These are phyloP conservation scores for Pseudopodoces humilis DNA, from an alignment of 2,113 vertebrate species.

Conservation along the genomic window DNA sequence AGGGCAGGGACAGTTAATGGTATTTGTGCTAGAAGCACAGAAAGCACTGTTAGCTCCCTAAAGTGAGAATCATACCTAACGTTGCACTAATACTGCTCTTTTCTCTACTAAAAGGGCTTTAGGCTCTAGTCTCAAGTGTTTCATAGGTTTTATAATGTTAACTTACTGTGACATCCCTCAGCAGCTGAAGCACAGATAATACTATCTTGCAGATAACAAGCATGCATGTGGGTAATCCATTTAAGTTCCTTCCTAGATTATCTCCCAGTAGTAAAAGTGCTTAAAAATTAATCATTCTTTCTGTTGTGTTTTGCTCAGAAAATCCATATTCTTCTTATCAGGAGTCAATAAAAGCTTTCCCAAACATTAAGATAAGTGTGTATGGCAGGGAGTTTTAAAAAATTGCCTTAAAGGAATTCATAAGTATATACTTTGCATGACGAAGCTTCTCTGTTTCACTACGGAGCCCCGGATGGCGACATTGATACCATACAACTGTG, in stretches of 20 bases:
- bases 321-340: neutral
- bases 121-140: neutral
- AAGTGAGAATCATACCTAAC: neutral
- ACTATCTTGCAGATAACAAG: neutral
- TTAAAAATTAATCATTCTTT: neutral
- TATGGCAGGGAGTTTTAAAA: neutral
- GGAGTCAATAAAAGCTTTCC: neutral
- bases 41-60: neutral
- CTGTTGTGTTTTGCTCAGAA: neutral
- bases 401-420: neutral
- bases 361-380: neutral
- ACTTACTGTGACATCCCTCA: constrained; percentile 1
- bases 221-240: neutral
- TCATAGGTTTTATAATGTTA: neutral
- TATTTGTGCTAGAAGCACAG: neutral
- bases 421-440: neutral
- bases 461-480: neutral
- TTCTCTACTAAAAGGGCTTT: neutral
- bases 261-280: neutral
- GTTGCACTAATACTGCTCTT: neutral
- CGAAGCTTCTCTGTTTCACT: neutral
- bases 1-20: neutral
- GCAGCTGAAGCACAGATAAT: neutral
- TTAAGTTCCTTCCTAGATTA: constrained; percentile 3
- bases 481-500: neutral